phyloP scores from a whole-genome alignment of 2,888 invertebrate genomes.

The Eurytoma californica region DNA sequence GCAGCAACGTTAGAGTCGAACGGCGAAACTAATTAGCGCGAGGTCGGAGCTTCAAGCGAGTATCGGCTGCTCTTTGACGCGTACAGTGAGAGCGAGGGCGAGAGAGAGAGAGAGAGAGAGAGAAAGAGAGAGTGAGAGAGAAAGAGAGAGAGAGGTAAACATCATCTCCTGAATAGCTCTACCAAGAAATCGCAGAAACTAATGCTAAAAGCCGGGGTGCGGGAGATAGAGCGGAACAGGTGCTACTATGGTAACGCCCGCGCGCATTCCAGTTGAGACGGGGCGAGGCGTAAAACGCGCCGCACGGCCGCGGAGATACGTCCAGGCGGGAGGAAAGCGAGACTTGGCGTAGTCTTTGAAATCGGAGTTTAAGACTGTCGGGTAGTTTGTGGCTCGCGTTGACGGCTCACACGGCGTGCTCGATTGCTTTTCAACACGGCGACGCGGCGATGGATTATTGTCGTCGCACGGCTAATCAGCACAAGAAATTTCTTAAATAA shows the following conservation, averaged over 20 bases:
- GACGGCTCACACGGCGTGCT: too few relatives aligned
- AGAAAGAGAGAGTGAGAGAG: not conserved
- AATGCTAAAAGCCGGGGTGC: slow-evolving; percentile 34
- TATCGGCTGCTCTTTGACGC: slow-evolving; percentile 41
- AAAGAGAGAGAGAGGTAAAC: slow-evolving; percentile 9
- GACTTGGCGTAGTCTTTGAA: not conserved
- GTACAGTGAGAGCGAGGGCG: not conserved
- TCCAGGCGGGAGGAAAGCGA: not conserved
- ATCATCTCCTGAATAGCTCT: slow-evolving; percentile 22
- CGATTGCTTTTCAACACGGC: too few relatives aligned
- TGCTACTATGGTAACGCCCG: slow-evolving; percentile 40
- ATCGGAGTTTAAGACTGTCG: not conserved
- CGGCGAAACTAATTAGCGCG: slow-evolving; percentile 43
- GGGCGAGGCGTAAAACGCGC: not conserved
- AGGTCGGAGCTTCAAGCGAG: not conserved
- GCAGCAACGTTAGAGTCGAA: slow-evolving; percentile 10
- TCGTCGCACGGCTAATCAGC: too few relatives aligned
- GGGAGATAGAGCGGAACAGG: slow-evolving; percentile 12
- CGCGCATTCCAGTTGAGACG: not conserved
- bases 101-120: not conserved
- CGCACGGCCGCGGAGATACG: not conserved
- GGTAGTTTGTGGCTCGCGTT: too few relatives aligned
- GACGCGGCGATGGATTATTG: too few relatives aligned
- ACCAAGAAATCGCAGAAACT: slow-evolving; percentile 37
- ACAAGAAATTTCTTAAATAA: too few relatives aligned